Evolutionary conservation across 2,797 vertebrate species (phyloP), one percentile per base, ranked within the genome.

Genomic region (Nothura maculosa): DNA sequence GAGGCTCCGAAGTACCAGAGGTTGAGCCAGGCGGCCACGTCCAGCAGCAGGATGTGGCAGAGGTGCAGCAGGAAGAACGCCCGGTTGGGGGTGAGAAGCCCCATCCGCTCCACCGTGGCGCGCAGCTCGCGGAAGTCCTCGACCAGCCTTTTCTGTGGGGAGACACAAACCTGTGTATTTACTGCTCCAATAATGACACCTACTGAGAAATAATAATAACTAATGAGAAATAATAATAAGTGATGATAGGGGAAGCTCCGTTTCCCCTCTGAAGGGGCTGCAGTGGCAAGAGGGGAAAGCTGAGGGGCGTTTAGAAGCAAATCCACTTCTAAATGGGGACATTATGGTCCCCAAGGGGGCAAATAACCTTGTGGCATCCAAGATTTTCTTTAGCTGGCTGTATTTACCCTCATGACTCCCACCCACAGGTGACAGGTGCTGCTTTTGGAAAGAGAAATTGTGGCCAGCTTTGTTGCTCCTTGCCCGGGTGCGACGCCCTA

Each of bases 81-180:
- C 0, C 12, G 86, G 89, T 89, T 96, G 79, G 98, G 95, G 34
- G 93, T 96, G 83, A 98, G 94, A 15, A 98, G 98, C 8, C 98
- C 98, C 97, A 97, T 97, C 66, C 34, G 95, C 95, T 98, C 98
- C 5, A 98, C 97, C 0, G 94, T 61, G 1, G 81, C 95, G 64
- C 97, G 98, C 28, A 98, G 97, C 19, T 97, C 95, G 10, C 98
- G 97, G 93, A 98, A 98, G 61, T 98, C 98, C 17, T 98, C 84
- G 2, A 96, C 94, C 69, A 98, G 90, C 25, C 94, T 95, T 81
- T 97, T 97, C 98, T 98, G 96, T 27, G 45, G 30, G 27, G 62
- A 90, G 40, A 94, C 4, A 24, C 70, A 69, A 80, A 22, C 48
- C 42, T 27, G n/a, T 17, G 17, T 2, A 68, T 7, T 34, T 34